Evolutionary conservation across 2,888 invertebrate genomes (phyloP).

Genomic region (Apamea sordens): DNA sequence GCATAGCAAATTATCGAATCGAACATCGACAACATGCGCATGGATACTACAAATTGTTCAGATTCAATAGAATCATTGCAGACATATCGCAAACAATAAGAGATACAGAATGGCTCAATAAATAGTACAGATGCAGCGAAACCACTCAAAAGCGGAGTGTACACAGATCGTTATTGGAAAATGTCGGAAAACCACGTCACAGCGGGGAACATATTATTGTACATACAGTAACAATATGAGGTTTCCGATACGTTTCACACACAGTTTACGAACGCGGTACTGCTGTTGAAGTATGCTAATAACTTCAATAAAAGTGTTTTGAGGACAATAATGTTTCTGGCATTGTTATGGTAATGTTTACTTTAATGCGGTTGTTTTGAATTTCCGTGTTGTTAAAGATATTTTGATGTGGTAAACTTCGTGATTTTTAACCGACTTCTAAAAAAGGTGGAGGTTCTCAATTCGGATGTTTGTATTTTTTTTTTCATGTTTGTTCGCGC

Average conservation of each 20-base stretch:
- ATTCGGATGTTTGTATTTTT: no score
- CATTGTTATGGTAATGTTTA: constrained; percentile 48
- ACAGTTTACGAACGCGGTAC: constrained; percentile 42
- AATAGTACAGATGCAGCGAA: constrained; percentile 65
- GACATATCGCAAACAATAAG: constrained; percentile 61
- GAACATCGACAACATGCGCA: constrained; percentile 47
- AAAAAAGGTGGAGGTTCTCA: no score
- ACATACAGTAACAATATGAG: constrained; percentile 49
- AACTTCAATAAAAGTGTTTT: constrained; percentile 56
- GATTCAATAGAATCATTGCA: constrained; percentile 59
- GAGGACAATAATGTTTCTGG: constrained; percentile 42
- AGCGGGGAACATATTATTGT: constrained; percentile 57
- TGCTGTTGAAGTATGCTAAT: constrained; percentile 58
- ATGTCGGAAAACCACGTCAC: constrained; percentile 54
- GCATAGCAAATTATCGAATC: constrained; percentile 54
- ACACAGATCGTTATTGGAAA: constrained; percentile 65
- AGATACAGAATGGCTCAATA: constrained; percentile 62
- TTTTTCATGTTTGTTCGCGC: no score
- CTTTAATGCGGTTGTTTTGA: constrained; percentile 55
- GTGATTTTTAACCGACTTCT: no score
- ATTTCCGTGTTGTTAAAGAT: constrained; percentile 34
- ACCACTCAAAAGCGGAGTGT: constrained; percentile 61
- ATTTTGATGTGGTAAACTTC: constrained; percentile 21
- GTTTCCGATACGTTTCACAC: constrained; percentile 57
- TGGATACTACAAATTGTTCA: constrained; percentile 53